Base-by-base conservation (phyloP, 1,140 invertebrate species). In the Drosophila persimilis region DNA sequence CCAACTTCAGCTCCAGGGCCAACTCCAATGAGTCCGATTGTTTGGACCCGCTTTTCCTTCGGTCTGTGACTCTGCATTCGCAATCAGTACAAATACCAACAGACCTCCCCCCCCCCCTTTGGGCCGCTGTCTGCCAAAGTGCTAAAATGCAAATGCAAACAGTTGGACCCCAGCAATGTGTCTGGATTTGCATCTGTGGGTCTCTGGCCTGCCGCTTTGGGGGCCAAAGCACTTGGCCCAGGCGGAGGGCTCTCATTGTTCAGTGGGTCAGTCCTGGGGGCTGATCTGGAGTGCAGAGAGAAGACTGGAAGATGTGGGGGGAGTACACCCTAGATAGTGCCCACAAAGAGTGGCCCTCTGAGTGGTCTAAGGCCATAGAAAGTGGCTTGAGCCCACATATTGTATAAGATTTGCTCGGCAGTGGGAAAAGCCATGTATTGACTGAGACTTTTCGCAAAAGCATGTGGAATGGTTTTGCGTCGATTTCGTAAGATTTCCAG, bases 71-170 rank as follows among this genome's bases (percentile, higher is more conserved):
- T 86, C 60, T 86, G 81, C 81, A 86, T 88, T 78, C 74, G 81
- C 83, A 86, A 86, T 86, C 83, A 86, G 83, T 85, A 86, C 83
- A 88, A 83, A 75, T 63, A 60, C 54, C 24, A 17, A 22, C 22
- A 2, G 9, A 35, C 31, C 31, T 7, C n/a, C 46, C 9, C n/a
- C 20, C 47, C n/a, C 13, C 24, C 41, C 29, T 11, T 22, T 11
- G 48, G 48, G 26, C 46, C 51, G 52, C 52, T 76, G 73, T 73
- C 58, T 69, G 80, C 47, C 54, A 70, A 86, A 80, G 83, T 86
- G 83, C 83, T 86, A 86, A 86, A 86, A 86, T 86, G 71, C 61
- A 88, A 88, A 86, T 83, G 83, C 83, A 86, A 86, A 86, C 88
- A 88, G 84, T 77, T 72, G 54, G 63, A 64, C 53, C 67, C 58